Evolutionary conservation across 2,797 vertebrate species (phyloP).

Genomic region (Phrynocephalus guinanensis): DNA sequence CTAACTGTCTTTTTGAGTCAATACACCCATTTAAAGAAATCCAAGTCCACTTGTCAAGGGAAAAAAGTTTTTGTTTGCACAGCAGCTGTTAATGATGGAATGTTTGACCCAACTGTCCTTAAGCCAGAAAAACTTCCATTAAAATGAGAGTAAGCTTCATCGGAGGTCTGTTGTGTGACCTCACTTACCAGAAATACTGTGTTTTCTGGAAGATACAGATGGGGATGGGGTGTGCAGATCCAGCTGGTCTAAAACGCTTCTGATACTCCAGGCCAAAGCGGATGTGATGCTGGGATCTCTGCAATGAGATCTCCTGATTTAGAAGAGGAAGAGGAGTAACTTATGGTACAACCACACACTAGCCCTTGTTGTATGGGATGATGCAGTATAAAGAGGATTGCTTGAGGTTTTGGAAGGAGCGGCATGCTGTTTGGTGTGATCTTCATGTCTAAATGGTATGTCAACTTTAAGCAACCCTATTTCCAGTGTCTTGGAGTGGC

Average conservation of each 20-base stretch:
- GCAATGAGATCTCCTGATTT: neutral
- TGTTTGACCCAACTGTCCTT: conserved; percentile 18
- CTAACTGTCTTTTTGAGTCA: conserved; percentile 31
- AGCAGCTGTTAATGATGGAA: conserved; percentile 36
- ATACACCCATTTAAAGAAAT: conserved; percentile 18
- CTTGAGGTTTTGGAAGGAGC: no score
- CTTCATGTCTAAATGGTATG: no score
- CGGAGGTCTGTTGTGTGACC: conserved; percentile 25
- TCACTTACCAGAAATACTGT: conserved; percentile 12
- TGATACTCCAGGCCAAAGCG: neutral
- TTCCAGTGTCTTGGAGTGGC: no score
- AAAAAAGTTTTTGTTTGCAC: conserved; percentile 31
- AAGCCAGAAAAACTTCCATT: conserved; percentile 19
- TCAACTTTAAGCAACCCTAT: no score
- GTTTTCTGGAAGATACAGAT: neutral
- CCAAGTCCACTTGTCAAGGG: conserved; percentile 19
- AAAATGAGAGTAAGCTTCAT: conserved; percentile 8
- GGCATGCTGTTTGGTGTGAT: no score
- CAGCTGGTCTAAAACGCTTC: neutral
- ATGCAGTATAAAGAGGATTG: no score
- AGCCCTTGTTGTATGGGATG: no score
- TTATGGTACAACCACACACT: no score
- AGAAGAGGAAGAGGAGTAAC: no score
- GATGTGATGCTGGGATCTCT: neutral
- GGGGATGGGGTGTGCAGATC: neutral